Evolutionary conservation across 2,888 invertebrate species (phyloP).

Genomic region (Conistra vaccinii): DNA sequence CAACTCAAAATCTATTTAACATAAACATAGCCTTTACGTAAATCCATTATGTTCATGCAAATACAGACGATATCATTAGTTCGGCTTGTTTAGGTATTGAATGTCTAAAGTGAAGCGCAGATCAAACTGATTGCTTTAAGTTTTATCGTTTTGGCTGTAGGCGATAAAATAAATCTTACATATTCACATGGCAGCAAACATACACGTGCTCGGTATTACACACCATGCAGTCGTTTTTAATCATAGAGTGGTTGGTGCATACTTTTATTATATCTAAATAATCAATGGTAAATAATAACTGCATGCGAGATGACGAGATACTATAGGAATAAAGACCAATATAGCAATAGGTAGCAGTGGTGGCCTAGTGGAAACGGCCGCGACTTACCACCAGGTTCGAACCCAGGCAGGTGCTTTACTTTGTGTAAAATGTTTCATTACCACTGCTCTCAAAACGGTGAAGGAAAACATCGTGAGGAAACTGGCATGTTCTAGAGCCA

Average conservation of each 20-base stretch:
- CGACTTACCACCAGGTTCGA: too few relatives aligned
- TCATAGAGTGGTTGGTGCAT: conserved; percentile 37
- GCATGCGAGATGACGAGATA: too few relatives aligned
- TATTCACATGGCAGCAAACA: conserved; percentile 28
- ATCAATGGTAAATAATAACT: conserved; percentile 28
- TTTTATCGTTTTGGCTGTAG: conserved; percentile 26
- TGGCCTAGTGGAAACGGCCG: too few relatives aligned
- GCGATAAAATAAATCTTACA: conserved; percentile 38
- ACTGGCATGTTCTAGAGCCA: too few relatives aligned
- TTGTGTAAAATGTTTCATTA: too few relatives aligned
- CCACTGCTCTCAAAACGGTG: too few relatives aligned
- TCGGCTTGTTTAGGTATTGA: not conserved
- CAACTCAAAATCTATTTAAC: too few relatives aligned
- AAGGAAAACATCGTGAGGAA: too few relatives aligned
- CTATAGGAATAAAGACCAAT: not conserved
- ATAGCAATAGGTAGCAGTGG: too few relatives aligned
- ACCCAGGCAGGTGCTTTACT: too few relatives aligned
- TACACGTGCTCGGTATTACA: conserved; percentile 41
- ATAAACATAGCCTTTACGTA: too few relatives aligned
- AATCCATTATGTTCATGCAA: not conserved
- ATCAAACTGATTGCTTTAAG: conserved; percentile 19
- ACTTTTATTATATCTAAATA: conserved; percentile 32
- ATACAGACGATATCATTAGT: not conserved
- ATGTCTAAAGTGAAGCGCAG: conserved; percentile 10
- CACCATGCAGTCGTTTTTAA: conserved; percentile 30